A percentile compares a stretch with the other conserved stretches of the same genome.
Conservation (phyloP, 2,888 invertebrate species). For the Diaprepes abbreviatus region DNA sequence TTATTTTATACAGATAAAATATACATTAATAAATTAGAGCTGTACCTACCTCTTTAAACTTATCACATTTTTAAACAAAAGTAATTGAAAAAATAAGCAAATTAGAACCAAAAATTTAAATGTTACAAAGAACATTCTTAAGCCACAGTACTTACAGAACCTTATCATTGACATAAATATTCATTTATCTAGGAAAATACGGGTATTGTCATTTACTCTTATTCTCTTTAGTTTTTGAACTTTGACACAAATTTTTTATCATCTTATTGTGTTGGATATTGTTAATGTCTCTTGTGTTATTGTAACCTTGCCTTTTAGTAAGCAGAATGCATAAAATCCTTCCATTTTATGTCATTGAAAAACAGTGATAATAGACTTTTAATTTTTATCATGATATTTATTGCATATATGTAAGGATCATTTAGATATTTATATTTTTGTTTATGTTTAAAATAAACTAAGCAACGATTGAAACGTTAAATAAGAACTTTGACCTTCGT, state of each 20-base stretch:
- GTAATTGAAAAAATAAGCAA: neutral
- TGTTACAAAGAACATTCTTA: neutral
- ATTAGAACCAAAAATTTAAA: neutral
- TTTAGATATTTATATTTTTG: too few species aligned
- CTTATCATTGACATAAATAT: neutral
- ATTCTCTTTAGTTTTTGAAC: constrained; percentile 8
- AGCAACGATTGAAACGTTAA: too few species aligned
- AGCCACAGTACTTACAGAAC: neutral
- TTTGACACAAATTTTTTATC: constrained; percentile 9
- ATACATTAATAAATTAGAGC: too few species aligned
- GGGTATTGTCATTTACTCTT: neutral
- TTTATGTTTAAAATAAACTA: too few species aligned
- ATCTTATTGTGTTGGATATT: neutral
- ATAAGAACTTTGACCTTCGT: too few species aligned
- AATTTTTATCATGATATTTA: too few species aligned
- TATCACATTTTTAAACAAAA: neutral
- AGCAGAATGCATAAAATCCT: neutral
- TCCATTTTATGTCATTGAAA: constrained; percentile 10
- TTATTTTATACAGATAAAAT: too few species aligned
- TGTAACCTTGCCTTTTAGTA: constrained; percentile 16
- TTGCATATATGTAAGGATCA: too few species aligned
- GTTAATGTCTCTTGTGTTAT: constrained; percentile 2
- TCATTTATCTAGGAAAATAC: neutral
- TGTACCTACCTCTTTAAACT: neutral
- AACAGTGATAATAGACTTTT: neutral